Evolutionary conservation across 1,140 invertebrate species (phyloP).

Genomic region (Drosophila setifemur): DNA sequence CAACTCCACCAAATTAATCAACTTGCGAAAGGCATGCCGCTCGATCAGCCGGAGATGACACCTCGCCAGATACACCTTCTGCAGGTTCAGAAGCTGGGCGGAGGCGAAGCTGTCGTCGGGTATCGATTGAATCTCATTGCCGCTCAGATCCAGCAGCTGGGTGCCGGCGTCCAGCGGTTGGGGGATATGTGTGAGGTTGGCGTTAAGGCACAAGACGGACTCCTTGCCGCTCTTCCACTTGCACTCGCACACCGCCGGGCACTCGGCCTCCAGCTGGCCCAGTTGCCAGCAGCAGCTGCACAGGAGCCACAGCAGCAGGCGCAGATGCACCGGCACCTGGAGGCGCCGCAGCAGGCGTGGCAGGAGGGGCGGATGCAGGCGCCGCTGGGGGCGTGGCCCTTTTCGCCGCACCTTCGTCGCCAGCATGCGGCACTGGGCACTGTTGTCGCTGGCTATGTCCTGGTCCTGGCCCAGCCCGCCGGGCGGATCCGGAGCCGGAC

Average conservation of each 20-base stretch:
- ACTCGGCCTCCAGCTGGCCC: conserved; percentile 83
- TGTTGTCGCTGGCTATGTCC: conserved; percentile 69
- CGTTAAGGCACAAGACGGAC: conserved; percentile 89
- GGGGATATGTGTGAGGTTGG: conserved; percentile 88
- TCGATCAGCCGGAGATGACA: conserved; percentile 86
- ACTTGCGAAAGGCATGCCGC: conserved; percentile 86
- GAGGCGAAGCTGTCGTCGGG: conserved; percentile 88
- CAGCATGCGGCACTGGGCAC: conserved; percentile 58
- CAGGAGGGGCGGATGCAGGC: conserved; percentile 59
- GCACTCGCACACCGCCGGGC: conserved; percentile 90
- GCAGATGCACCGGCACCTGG: conserved; percentile 44
- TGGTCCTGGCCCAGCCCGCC: conserved; percentile 3
- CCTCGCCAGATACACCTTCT: conserved; percentile 88
- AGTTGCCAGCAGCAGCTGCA: conserved; percentile 60
- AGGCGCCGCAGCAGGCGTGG: conserved; percentile 47
- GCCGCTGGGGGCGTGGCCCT: conserved; percentile 47
- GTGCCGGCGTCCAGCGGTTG: conserved; percentile 88
- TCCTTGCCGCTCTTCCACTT: conserved; percentile 94
- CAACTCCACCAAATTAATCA: conserved; percentile 90
- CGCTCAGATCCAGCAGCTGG: conserved; percentile 89
- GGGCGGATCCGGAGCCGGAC: conserved; percentile 18
- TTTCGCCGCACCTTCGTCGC: conserved; percentile 74
- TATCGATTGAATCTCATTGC: conserved; percentile 87
- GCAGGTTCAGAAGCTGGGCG: conserved; percentile 89
- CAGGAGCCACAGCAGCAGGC: conserved; percentile 69